Evolutionary conservation across 2,113 vertebrate genomes (phyloP).

Genomic region (Hassar affinis): DNA sequence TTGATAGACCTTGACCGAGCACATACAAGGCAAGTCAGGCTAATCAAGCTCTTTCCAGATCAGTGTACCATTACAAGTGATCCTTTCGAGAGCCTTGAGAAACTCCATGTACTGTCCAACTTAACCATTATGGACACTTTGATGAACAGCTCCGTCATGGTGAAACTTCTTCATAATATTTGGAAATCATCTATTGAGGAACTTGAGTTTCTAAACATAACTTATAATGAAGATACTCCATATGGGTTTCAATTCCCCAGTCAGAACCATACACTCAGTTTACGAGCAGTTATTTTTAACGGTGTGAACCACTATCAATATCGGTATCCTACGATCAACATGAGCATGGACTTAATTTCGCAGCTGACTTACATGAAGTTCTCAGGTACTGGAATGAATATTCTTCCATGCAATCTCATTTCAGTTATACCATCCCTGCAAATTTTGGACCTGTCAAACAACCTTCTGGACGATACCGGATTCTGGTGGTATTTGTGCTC

Average conservation of each 20-base stretch:
- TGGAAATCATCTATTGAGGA: conserved; percentile 54
- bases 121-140: conserved; percentile 59
- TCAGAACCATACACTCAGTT: conserved; percentile 49
- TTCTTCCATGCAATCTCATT: conserved; percentile 63
- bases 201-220: conserved; percentile 62
- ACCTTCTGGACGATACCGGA: conserved; percentile 60
- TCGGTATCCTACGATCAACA: conserved; percentile 60
- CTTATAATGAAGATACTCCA: conserved; percentile 64
- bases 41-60: conserved; percentile 59
- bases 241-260: conserved; percentile 57
- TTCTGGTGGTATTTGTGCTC: conserved; percentile 65
- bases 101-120: conserved; percentile 56
- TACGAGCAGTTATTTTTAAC: conserved; percentile 56
- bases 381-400: conserved; percentile 67
- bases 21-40: conserved; percentile 32
- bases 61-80: conserved; percentile 50
- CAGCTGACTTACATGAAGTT: conserved; percentile 62
- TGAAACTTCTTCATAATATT: conserved; percentile 52
- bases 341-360: conserved; percentile 47
- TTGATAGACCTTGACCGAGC: conserved; percentile 60
- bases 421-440: conserved; percentile 60
- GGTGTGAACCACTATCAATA: conserved; percentile 62
- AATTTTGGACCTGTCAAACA: conserved; percentile 64
- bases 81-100: conserved; percentile 54
- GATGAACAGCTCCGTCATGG: conserved; percentile 63